A percentile compares a stretch with the other conserved stretches of the same genome.
Evolutionary conservation across 2,888 invertebrate genomes (phyloP).

Genomic region (Philaethria dido): DNA sequence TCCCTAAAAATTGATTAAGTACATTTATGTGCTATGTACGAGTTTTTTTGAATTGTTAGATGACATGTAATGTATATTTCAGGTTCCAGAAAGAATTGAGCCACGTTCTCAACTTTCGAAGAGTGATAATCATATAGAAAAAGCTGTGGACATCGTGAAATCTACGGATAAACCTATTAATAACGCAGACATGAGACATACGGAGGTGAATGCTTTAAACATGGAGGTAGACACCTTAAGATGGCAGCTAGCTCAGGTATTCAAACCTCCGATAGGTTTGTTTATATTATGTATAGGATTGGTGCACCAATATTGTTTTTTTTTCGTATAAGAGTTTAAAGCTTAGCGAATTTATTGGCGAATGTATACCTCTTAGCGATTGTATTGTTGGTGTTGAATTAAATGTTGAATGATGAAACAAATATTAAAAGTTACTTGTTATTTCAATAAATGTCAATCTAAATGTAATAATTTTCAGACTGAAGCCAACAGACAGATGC

Average conservation of each 20-base stretch:
- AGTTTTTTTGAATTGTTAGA: not conserved
- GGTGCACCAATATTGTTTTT: constrained; percentile 57
- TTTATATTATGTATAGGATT: constrained; percentile 44
- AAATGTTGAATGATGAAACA: not conserved
- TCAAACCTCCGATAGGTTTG: not conserved
- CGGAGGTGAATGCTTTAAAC: constrained; percentile 82
- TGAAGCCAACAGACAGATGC: constrained; percentile 89
- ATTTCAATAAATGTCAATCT: constrained; percentile 47
- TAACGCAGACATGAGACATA: constrained; percentile 58
- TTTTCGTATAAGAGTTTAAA: not conserved
- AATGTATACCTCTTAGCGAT: constrained; percentile 42
- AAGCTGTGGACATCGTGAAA: constrained; percentile 58
- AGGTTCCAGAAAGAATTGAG: constrained; percentile 75
- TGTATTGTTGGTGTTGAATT: too few species aligned
- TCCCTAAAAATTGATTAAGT: too few species aligned
- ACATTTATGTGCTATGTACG: too few species aligned
- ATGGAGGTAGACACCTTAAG: constrained; percentile 87
- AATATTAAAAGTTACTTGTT: not conserved
- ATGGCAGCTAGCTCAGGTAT: constrained; percentile 90
- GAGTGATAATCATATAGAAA: constrained; percentile 56
- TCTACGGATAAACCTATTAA: constrained; percentile 56
- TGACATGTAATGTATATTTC: constrained; percentile 50
- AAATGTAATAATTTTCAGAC: constrained; percentile 80
- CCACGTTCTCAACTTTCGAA: constrained; percentile 67
- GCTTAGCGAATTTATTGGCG: constrained; percentile 51